Conservation (phyloP, 2,888 invertebrate species). For the Lymantria dispar region DNA sequence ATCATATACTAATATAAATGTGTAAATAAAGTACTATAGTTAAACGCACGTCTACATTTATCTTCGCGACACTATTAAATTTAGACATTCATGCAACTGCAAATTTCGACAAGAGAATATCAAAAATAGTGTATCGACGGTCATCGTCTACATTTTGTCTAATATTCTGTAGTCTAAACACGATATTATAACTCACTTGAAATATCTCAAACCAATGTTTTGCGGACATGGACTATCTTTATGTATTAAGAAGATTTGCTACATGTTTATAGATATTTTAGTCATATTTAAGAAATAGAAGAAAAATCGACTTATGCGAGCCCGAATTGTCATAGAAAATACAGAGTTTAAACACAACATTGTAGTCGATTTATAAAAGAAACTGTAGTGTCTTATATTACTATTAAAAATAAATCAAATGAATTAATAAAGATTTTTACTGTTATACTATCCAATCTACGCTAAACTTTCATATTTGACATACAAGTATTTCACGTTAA, state of each 20-base stretch:
- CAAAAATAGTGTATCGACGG: slow-evolving; percentile 81
- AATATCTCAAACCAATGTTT: slow-evolving; percentile 64
- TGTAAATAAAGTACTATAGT: slow-evolving; percentile 81
- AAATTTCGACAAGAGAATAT: slow-evolving; percentile 82
- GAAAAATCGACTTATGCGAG: neutral
- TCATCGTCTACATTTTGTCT: slow-evolving; percentile 72
- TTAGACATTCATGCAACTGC: slow-evolving; percentile 70
- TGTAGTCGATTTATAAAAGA: slow-evolving; percentile 23
- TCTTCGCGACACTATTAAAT: slow-evolving; percentile 57
- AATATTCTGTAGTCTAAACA: slow-evolving; percentile 72
- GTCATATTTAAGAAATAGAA: neutral
- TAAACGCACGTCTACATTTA: slow-evolving; percentile 65
- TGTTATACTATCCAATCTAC: slow-evolving; percentile 10
- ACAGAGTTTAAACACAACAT: neutral
- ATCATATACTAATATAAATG: slow-evolving; percentile 62
- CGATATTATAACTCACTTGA: slow-evolving; percentile 68
- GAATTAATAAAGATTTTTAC: slow-evolving; percentile 8
- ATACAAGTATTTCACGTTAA: slow-evolving; percentile 12
- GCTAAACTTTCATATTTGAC: slow-evolving; percentile 32
- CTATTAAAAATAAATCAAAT: slow-evolving; percentile 13
- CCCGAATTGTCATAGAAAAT: slow-evolving; percentile 1
- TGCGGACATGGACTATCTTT: slow-evolving; percentile 63
- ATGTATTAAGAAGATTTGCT: slow-evolving; percentile 52
- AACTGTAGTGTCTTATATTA: slow-evolving; percentile 10
- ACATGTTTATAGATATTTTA: neutral